phyloP scores from a whole-genome alignment of 1,140 invertebrate species.

The Drosophila gunungcola region DNA sequence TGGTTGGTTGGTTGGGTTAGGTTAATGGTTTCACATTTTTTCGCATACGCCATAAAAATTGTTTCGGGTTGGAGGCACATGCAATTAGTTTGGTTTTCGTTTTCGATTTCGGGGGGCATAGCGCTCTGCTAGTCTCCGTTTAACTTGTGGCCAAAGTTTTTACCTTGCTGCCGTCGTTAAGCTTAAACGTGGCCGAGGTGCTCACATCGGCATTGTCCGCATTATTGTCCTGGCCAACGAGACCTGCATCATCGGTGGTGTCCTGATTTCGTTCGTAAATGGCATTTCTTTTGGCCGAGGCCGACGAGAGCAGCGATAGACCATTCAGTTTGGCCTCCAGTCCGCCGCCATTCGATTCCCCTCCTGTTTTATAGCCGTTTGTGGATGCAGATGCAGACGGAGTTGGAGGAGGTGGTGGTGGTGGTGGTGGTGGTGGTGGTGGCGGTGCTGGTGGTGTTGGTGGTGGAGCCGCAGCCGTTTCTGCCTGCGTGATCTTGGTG shows the following conservation, averaged over 20 bases:
- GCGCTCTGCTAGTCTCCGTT: not conserved
- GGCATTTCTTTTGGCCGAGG: conserved; percentile 65
- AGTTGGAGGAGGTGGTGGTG: conserved; percentile 5
- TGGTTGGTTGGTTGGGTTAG: no score
- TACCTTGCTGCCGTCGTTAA: conserved; percentile 66
- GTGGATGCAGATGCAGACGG: not conserved
- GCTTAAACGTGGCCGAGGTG: conserved; percentile 59
- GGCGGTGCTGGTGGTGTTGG: no score
- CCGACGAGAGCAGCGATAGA: conserved; percentile 57
- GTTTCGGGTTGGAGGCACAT: conserved; percentile 14
- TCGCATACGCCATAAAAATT: conserved; percentile 18
- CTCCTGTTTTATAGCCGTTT: conserved; percentile 33
- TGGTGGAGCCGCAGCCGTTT: conserved; percentile 3
- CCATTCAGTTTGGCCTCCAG: conserved; percentile 68
- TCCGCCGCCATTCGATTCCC: conserved; percentile 38
- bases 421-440: not conserved
- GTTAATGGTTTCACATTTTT: conserved; percentile 4
- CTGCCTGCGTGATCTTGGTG: not conserved
- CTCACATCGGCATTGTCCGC: conserved; percentile 50
- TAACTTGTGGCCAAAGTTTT: not conserved
- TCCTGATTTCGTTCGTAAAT: conserved; percentile 57
- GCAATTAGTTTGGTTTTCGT: conserved; percentile 35
- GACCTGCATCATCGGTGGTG: conserved; percentile 60
- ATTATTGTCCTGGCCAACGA: conserved; percentile 15
- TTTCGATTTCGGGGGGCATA: conserved; percentile 6